A percentile compares a stretch with the other conserved stretches of the same genome.
phyloP scores from a whole-genome alignment of 2,888 invertebrate genomes.

The Holacanthella duospinosa region DNA sequence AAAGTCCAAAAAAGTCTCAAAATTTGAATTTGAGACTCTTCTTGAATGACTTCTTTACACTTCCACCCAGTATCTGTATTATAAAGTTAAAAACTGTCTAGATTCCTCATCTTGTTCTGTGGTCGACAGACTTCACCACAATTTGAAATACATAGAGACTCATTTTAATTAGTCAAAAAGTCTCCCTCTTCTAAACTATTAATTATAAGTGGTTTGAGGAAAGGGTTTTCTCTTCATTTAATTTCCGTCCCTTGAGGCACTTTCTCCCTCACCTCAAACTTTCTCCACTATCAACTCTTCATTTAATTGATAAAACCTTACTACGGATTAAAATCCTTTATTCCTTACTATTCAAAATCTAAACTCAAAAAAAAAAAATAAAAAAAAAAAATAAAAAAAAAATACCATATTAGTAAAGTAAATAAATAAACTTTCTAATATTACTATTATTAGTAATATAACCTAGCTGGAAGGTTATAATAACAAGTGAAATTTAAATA shows the following conservation, averaged over 20 bases:
- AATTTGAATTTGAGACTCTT: too few relatives aligned
- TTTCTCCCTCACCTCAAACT: neutral
- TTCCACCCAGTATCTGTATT: too few relatives aligned
- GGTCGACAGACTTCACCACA: neutral
- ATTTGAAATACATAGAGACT: neutral
- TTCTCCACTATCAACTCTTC: neutral
- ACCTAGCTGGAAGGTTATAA: neutral
- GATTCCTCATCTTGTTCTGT: slow-evolving; percentile 4
- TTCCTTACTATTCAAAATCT: too few relatives aligned
- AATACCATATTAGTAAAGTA: too few relatives aligned
- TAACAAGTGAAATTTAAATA: neutral
- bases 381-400: too few relatives aligned
- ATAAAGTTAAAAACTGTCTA: too few relatives aligned
- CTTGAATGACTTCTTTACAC: too few relatives aligned
- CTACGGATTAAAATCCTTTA: too few relatives aligned
- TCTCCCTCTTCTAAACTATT: neutral
- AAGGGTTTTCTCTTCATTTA: slow-evolving; percentile 3
- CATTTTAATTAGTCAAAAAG: neutral
- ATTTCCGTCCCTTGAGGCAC: neutral
- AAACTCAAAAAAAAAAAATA: too few relatives aligned
- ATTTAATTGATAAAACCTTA: too few relatives aligned
- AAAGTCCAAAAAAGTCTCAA: too few relatives aligned
- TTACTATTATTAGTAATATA: neutral
- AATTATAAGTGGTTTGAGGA: neutral
- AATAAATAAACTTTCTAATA: neutral